These are phyloP conservation scores for Pseudomyrmex flavicornis DNA, from an alignment of 1,140 invertebrate genomes.

Conservation along the genomic window DNA sequence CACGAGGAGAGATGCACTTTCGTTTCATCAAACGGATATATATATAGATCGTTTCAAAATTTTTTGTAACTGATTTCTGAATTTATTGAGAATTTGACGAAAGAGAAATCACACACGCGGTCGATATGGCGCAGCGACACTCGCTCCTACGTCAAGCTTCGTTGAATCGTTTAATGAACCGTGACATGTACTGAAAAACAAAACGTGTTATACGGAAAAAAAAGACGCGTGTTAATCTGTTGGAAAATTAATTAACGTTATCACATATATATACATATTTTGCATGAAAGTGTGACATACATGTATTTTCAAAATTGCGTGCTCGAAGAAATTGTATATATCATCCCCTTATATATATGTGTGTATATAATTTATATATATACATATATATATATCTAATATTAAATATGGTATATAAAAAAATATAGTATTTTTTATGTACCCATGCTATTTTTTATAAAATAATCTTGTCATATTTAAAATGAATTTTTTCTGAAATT, in stretches of 20 bases:
- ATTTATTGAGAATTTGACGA: constrained; percentile 18
- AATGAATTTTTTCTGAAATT: no score
- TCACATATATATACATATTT: neutral
- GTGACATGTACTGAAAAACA: neutral
- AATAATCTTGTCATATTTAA: no score
- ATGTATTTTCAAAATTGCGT: neutral
- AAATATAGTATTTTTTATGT: no score
- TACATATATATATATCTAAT: no score
- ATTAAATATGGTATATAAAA: no score
- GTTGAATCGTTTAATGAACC: constrained; percentile 16
- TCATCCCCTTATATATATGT: no score
- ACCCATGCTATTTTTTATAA: no score
- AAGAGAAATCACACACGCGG: neutral
- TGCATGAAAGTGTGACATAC: constrained; percentile 28
- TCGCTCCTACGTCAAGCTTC: neutral
- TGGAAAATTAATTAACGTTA: constrained; percentile 23
- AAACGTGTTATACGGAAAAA: neutral
- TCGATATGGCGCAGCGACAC: neutral
- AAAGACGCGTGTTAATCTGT: constrained; percentile 2
- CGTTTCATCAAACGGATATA: neutral
- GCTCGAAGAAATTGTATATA: no score
- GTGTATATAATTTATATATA: no score
- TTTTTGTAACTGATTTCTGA: neutral
- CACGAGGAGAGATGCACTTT: neutral
- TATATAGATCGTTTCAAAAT: neutral